Evolutionary conservation across 1,140 invertebrate species (phyloP), one percentile per base, ranked within the genome.

Genomic region (Asobara japonica): DNA sequence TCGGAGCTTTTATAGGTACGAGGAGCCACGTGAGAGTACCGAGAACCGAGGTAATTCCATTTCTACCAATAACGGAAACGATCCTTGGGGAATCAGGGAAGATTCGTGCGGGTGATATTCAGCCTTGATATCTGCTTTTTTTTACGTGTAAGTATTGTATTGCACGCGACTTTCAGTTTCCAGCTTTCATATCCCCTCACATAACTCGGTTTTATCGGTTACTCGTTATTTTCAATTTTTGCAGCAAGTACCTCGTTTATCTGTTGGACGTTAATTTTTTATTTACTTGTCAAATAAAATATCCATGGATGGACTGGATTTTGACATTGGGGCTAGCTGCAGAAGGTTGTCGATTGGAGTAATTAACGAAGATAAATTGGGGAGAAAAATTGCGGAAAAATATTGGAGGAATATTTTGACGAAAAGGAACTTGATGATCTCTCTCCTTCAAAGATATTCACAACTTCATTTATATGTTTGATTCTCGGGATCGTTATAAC

Each of bases 1-100:
- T 16, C 36, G 30, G 30, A 6, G 10, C 33, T 20, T 20, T 61
- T 60, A 61, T 41, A 3, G n/a, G 25, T 29, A 18, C 25, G 16
- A 16, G 25, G 13, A 51, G 41, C 41, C 25, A 67, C 6, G 41
- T 27, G 22, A 66, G 20, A 20, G 16, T n/a, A 27, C 22, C 29
- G 27, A 10, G 29, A 30, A 29, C 20, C 30, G 22, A 45, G 31
- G 20, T 69, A 69, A 61, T 69, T 70, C 41, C 67, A 69, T 69
- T 69, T 69, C 61, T 69, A 30, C 65, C 67, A 61, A 69, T 69
- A 69, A 69, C 56, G 31, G 22, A 60, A 69, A 33, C 51, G 51
- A 27, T 38, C 67, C 51, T 20, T 8, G 8, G 66, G 48, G 66
- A 60, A 69, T 69, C 66, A 51, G 48, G 30, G 20, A 27, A 16